Evolutionary conservation across 2,113 vertebrate genomes (phyloP).

Genomic region (Aramus guarauna): DNA sequence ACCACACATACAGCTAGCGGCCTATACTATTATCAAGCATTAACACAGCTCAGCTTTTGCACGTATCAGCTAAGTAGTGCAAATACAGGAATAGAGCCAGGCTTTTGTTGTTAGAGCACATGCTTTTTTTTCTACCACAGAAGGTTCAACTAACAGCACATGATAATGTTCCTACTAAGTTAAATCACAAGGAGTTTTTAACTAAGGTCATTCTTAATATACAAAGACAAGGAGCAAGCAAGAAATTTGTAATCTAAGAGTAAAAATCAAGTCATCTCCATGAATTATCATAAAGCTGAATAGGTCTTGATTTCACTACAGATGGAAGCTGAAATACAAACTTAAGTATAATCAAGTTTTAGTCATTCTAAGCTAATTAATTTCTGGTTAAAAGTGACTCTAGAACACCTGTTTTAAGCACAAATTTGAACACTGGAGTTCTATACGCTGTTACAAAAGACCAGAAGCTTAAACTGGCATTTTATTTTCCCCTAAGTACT

Average conservation of each 20-base stretch:
- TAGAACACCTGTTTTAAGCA: background rate
- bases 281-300: background rate
- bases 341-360: constrained; percentile 3
- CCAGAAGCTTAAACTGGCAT: background rate
- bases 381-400: background rate
- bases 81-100: background rate
- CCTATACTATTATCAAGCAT: background rate
- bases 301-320: background rate
- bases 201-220: background rate
- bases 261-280: background rate
- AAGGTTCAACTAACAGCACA: background rate
- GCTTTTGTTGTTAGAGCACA: background rate
- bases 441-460: background rate
- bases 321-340: background rate
- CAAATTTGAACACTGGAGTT: background rate
- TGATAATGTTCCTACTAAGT: background rate
- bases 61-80: background rate
- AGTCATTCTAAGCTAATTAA: background rate
- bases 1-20: background rate
- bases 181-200: background rate
- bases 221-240: background rate
- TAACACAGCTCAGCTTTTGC: background rate
- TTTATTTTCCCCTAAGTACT: background rate
- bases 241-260: background rate
- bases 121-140: background rate